These are phyloP conservation scores for Priocnemis perturbator DNA, from an alignment of 2,888 invertebrate genomes.

Conservation along the genomic window DNA sequence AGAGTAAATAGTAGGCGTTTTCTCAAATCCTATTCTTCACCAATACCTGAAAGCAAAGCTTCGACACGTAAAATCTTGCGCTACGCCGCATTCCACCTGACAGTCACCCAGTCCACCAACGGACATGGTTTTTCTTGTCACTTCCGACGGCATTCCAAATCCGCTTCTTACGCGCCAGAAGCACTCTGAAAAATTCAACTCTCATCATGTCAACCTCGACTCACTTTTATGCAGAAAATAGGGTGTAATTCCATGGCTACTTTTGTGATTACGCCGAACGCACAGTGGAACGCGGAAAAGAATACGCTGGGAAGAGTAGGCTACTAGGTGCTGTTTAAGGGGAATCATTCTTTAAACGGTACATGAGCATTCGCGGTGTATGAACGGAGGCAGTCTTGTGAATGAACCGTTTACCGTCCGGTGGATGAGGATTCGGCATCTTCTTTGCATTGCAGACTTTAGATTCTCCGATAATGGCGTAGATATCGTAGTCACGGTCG, in stretches of 20 bases:
- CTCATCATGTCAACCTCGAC: neutral
- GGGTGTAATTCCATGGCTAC: slow-evolving; percentile 3
- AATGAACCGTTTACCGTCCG: slow-evolving; percentile 52
- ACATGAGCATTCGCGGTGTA: neutral
- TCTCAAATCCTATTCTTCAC: neutral
- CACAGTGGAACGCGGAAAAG: slow-evolving; percentile 23
- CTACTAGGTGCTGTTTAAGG: too few species aligned
- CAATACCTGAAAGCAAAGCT: slow-evolving; percentile 85
- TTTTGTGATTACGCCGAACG: slow-evolving; percentile 24
- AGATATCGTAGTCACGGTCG: slow-evolving; percentile 87
- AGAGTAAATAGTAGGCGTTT: too few species aligned
- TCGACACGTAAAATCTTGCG: slow-evolving; percentile 85
- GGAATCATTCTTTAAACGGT: neutral
- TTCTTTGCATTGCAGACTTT: slow-evolving; percentile 72
- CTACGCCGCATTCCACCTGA: slow-evolving; percentile 86
- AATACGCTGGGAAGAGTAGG: too few species aligned
- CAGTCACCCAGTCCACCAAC: slow-evolving; percentile 85
- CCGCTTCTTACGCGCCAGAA: slow-evolving; percentile 89
- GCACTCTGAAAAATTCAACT: slow-evolving; percentile 79
- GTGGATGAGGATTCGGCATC: slow-evolving; percentile 37
- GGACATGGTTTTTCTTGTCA: slow-evolving; percentile 81
- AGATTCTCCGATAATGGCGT: slow-evolving; percentile 82
- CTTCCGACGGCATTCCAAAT: slow-evolving; percentile 80
- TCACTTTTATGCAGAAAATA: neutral
- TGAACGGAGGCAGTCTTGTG: neutral